Conservation (phyloP, 2,113 vertebrate species). For the Gorsachius goisagi region DNA sequence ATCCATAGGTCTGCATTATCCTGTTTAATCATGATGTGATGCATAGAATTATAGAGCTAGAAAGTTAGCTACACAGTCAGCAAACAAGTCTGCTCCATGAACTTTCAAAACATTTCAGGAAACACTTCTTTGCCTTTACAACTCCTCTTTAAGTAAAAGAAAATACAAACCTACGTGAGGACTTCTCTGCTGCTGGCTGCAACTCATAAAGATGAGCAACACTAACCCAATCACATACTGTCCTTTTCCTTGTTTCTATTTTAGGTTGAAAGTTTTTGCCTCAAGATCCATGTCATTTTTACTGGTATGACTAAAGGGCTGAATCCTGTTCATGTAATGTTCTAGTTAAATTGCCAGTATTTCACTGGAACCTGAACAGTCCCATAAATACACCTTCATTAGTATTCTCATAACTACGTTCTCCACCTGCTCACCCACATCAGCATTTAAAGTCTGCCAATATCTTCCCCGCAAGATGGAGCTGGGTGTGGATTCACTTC, state of each 20-base stretch:
- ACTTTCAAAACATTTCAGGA: neutral
- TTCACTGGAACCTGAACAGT: neutral
- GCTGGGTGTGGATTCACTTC: neutral
- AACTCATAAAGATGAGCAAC: neutral
- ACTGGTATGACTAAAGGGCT: neutral
- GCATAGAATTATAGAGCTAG: neutral
- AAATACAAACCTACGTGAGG: neutral
- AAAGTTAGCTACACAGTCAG: neutral
- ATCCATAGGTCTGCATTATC: neutral
- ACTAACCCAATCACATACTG: neutral
- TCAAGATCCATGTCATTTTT: neutral
- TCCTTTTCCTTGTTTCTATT: neutral
- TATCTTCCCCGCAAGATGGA: neutral
- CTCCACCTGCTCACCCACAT: neutral
- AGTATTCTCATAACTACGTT: neutral
- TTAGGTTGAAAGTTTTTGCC: neutral
- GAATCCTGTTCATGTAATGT: neutral
- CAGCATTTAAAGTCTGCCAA: neutral
- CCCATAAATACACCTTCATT: neutral
- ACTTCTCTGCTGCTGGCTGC: neutral
- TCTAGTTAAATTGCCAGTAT: neutral
- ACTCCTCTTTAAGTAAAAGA: neutral
- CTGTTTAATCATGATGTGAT: neutral
- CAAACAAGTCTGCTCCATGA: fast-evolving
- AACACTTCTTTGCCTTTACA: neutral